A percentile compares a stretch with the other conserved stretches of the same genome.
Conservation (phyloP, 2,113 vertebrate species). For the Xiphophorus maculatus region DNA sequence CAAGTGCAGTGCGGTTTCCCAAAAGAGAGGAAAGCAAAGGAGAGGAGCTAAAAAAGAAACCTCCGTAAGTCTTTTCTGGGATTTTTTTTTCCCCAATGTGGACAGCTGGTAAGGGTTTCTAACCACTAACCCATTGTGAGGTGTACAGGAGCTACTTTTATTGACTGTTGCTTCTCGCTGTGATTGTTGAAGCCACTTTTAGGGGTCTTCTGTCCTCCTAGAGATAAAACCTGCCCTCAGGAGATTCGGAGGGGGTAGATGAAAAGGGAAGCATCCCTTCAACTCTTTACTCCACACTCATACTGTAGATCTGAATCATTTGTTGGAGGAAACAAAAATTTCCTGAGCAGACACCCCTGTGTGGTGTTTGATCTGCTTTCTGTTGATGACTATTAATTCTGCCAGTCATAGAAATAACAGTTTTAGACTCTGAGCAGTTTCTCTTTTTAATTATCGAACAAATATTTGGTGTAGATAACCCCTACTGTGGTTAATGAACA, state of each 20-base stretch:
- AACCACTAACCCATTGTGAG: neutral
- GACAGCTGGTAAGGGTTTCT: neutral
- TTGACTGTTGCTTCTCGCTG: neutral
- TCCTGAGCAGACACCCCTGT: constrained; percentile 9
- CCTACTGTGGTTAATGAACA: neutral
- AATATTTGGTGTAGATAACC: neutral
- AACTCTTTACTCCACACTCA: constrained; percentile 5
- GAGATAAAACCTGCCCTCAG: constrained; percentile 16
- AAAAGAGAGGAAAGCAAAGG: neutral
- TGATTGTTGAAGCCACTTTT: constrained; percentile 1
- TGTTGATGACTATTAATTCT: neutral
- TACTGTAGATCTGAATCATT: constrained; percentile 31
- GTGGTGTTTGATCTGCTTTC: constrained; percentile 9
- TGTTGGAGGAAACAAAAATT: constrained; percentile 38
- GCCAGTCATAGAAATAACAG: neutral
- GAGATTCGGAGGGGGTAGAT: constrained; percentile 9
- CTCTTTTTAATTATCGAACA: too few species aligned
- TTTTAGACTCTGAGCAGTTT: neutral
- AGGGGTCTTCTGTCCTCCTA: neutral
- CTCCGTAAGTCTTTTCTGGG: neutral
- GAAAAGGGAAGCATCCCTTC: constrained; percentile 15
- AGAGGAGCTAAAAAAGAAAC: constrained; percentile 1
- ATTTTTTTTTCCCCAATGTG: neutral
- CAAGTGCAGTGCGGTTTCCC: constrained; percentile 9
- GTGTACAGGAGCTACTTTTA: neutral